A percentile compares a stretch with the other conserved stretches of the same genome.
These are phyloP conservation scores for Agrilus cyanescens DNA, from an alignment of 2,888 invertebrate genomes.

Conservation along the genomic window DNA sequence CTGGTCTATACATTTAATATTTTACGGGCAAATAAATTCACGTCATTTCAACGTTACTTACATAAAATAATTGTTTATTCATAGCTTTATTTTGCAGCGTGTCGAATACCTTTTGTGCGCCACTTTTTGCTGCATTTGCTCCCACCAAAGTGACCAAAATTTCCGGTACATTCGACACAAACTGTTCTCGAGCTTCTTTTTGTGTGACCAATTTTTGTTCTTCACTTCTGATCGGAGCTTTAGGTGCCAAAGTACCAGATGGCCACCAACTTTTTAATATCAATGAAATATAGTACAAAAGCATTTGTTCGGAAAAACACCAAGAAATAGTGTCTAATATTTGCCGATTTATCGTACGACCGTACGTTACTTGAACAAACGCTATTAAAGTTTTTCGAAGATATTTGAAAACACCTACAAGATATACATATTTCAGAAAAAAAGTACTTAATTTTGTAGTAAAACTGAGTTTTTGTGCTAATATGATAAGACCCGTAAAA, in stretches of 20 bases:
- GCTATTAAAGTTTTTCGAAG: conserved; percentile 76
- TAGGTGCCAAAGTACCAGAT: conserved; percentile 60
- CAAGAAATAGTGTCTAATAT: conserved; percentile 77
- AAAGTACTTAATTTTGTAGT: no score
- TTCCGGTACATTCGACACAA: conserved; percentile 64
- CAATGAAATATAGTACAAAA: conserved; percentile 74
- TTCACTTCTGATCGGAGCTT: conserved; percentile 40
- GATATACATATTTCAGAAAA: no score
- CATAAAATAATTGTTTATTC: conserved; percentile 86
- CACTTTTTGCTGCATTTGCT: conserved; percentile 70
- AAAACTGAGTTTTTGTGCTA: no score
- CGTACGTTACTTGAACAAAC: conserved; percentile 79
- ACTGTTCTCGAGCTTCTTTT: conserved; percentile 53
- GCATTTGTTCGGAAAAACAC: conserved; percentile 82
- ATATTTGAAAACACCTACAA: conserved; percentile 69
- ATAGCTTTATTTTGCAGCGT: conserved; percentile 73
- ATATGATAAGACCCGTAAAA: no score
- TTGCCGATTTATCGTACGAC: conserved; percentile 86
- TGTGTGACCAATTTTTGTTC: conserved; percentile 58
- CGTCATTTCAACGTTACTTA: conserved; percentile 42
- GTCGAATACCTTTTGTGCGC: conserved; percentile 76
- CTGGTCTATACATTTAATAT: background rate
- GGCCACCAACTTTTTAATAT: conserved; percentile 86
- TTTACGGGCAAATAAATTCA: background rate
- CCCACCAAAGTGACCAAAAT: conserved; percentile 76